Conservation (phyloP, 2,888 invertebrate genomes). For the Drosophila nigritarsus region DNA sequence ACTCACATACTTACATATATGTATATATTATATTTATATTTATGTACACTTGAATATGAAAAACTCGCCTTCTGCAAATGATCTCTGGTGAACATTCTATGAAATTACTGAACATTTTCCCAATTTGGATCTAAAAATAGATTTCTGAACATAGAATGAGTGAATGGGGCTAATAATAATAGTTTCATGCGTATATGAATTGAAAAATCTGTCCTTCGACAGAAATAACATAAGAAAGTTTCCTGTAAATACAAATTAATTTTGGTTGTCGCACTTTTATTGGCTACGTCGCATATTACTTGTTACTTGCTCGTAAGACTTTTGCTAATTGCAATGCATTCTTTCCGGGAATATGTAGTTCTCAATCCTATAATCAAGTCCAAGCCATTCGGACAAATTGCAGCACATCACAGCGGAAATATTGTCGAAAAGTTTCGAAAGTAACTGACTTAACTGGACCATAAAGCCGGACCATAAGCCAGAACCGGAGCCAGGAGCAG, state of each 20-base stretch:
- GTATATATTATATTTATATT: neutral
- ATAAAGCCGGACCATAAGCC: constrained; percentile 41
- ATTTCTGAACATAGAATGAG: too few relatives aligned
- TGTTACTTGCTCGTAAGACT: neutral
- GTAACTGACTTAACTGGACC: constrained; percentile 45
- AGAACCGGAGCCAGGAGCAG: constrained; percentile 10
- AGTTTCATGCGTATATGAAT: neutral
- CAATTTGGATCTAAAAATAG: too few relatives aligned
- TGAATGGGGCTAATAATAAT: neutral
- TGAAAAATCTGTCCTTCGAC: neutral
- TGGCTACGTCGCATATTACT: neutral
- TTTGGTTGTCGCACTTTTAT: neutral
- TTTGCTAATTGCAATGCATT: constrained; percentile 11
- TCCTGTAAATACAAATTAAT: neutral
- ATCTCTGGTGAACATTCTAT: neutral
- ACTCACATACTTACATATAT: neutral
- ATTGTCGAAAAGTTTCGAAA: constrained; percentile 41
- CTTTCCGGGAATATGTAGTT: constrained; percentile 5
- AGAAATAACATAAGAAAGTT: neutral
- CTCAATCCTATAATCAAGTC: constrained; percentile 10
- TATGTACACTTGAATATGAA: neutral
- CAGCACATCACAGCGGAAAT: constrained; percentile 34
- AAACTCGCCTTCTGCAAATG: neutral
- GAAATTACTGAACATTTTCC: neutral
- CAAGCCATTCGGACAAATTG: constrained; percentile 24